A percentile compares a stretch with the other conserved stretches of the same genome.
phyloP scores from a whole-genome alignment of 1,140 invertebrate species.

The Euura lappo region DNA sequence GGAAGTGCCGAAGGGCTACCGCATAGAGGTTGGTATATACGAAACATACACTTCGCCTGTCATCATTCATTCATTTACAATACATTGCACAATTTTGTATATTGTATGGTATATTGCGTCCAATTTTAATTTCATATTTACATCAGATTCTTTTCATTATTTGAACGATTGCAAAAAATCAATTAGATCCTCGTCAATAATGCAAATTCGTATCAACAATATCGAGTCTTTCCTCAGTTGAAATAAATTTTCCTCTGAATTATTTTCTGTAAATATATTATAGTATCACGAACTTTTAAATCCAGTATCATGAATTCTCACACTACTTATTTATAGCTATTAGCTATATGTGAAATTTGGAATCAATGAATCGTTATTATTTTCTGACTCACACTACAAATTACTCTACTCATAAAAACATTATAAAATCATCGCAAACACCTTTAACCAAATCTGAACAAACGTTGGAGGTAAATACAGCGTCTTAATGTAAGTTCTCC shows the following conservation, averaged over 20 bases:
- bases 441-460: neutral
- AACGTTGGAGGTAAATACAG: constrained; percentile 31
- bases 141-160: neutral
- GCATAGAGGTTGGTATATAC: constrained; percentile 56
- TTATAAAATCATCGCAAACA: constrained; percentile 5
- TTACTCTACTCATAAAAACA: constrained; percentile 5
- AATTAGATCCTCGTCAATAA: no score
- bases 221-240: no score
- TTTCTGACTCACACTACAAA: neutral
- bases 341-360: neutral
- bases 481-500: constrained; percentile 30
- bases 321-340: no score
- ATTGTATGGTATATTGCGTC: neutral
- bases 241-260: no score
- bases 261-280: no score
- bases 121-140: neutral
- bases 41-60: constrained; percentile 8
- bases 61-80: constrained; percentile 7
- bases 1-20: constrained; percentile 53
- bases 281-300: no score
- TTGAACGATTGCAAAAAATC: no score
- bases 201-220: no score
- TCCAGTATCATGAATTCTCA: no score
- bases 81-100: neutral
- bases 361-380: neutral